Evolutionary conservation across 2,797 vertebrate species (phyloP).

Genomic region (Xenentodon cancila): DNA sequence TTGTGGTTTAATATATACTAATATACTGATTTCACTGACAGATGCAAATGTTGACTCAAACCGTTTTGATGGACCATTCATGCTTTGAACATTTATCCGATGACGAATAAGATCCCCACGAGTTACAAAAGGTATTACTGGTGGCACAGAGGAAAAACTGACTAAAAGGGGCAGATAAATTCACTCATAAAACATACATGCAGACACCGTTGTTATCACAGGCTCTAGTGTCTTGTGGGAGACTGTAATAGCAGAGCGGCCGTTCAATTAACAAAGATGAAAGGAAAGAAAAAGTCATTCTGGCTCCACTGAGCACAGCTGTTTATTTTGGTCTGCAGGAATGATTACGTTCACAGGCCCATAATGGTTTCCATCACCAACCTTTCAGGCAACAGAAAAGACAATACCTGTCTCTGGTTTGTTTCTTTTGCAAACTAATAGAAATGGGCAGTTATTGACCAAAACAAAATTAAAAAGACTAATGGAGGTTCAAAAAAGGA

Average conservation of each 20-base stretch:
- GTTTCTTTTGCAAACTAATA: not conserved
- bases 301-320: too few relatives aligned
- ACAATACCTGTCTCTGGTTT: constrained; percentile 38
- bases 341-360: constrained; percentile 55
- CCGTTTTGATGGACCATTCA: too few relatives aligned
- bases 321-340: constrained; percentile 29
- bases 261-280: constrained; percentile 48
- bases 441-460: constrained; percentile 3
- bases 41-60: too few relatives aligned
- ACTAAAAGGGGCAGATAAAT: not conserved
- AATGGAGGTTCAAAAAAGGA: not conserved
- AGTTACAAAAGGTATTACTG: too few relatives aligned
- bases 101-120: too few relatives aligned
- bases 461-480: constrained; percentile 3
- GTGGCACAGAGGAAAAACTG: not conserved
- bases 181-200: not conserved
- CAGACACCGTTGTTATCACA: constrained; percentile 9
- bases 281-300: constrained; percentile 35
- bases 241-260: constrained; percentile 15
- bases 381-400: constrained; percentile 30
- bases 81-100: too few relatives aligned
- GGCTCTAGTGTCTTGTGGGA: constrained; percentile 15
- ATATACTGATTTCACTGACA: too few relatives aligned
- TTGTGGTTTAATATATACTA: too few relatives aligned
- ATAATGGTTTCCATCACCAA: constrained; percentile 59